A percentile compares a stretch with the other conserved stretches of the same genome.
These are phyloP conservation scores for Heterodera filipjevi DNA, from an alignment of 2,888 invertebrate species.

Conservation along the genomic window DNA sequence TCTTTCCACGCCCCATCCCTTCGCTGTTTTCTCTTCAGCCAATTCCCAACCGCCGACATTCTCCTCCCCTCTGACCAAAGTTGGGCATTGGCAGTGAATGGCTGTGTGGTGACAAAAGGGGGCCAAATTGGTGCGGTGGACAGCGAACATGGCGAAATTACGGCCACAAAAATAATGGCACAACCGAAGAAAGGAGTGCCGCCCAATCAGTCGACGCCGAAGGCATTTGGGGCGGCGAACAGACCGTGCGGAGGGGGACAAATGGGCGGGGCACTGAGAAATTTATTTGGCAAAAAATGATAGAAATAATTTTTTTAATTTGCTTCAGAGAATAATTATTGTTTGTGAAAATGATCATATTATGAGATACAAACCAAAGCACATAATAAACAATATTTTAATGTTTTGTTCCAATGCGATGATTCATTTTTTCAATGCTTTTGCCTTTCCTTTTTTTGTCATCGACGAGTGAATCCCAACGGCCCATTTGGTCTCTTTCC, in stretches of 20 bases:
- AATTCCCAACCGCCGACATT: background rate
- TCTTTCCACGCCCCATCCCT: constrained; percentile 16
- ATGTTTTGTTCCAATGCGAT: too few species aligned
- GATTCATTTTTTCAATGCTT: background rate
- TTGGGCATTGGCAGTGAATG: constrained; percentile 18
- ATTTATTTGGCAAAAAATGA: constrained; percentile 7
- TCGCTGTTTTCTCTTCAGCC: background rate
- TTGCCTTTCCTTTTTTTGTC: background rate
- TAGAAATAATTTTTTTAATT: background rate
- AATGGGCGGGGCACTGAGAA: background rate
- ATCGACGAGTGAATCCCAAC: constrained; percentile 1
- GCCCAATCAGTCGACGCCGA: background rate
- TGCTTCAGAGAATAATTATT: background rate
- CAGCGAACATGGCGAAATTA: constrained; percentile 15
- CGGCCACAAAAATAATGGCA: background rate
- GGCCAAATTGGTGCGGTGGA: background rate
- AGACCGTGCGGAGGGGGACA: constrained; percentile 4
- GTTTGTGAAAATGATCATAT: background rate
- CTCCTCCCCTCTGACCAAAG: background rate
- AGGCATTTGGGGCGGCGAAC: background rate
- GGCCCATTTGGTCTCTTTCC: background rate
- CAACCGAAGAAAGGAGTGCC: background rate
- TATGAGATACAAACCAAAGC: background rate
- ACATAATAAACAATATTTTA: background rate
- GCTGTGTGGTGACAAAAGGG: constrained; percentile 11